Base-by-base conservation (phyloP, 1,140 invertebrate species). In the Aphidius ervi region DNA sequence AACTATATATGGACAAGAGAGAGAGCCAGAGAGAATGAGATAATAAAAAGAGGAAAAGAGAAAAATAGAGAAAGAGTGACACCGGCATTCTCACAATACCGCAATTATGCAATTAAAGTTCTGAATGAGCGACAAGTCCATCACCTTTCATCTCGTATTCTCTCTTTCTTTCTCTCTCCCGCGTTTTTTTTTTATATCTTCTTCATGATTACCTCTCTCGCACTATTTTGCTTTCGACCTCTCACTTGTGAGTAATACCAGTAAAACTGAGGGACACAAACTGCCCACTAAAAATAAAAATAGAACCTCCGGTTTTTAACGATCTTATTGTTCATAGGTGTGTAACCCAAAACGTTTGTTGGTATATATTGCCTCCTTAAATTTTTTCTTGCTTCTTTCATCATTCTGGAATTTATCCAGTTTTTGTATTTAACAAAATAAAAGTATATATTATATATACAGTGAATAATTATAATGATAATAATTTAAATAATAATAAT, bases 61-160 rank as follows among this genome's bases (percentile, higher is more conserved):
- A 9, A 41, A 20, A 43, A 40, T 40, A 58, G 46, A 39, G 55
- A 49, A 45, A 50, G 62, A 45, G 46, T 42, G 46, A 54, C 63
- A 61, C 43, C 59, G 55, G 37, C 16, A 46, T 57, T 46, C 56
- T 60, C 61, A 75, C 72, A 75, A 73, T 74, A 63, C 68, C 67
- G 69, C 69, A 75, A 75, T 75, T 74, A 74, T 75, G 69, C 73
- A 75, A 75, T 75, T 74, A 74, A 73, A 70, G 59, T 45, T 53
- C 43, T 67, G 65, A 67, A 67, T 64, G 59, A 63, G 53, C 50
- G 37, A 9, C 41, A 10, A 42, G 41, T 42, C 31, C 52, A 40
- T 58, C 46, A 10, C 46, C 46, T 20, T 20, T n/a, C n/a, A 16
- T 6, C 46, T 48, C 6, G 10, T 46, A 46, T 46, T 46, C 23